phyloP scores from a whole-genome alignment of 2,888 invertebrate genomes.

The Melanotus villosus region DNA sequence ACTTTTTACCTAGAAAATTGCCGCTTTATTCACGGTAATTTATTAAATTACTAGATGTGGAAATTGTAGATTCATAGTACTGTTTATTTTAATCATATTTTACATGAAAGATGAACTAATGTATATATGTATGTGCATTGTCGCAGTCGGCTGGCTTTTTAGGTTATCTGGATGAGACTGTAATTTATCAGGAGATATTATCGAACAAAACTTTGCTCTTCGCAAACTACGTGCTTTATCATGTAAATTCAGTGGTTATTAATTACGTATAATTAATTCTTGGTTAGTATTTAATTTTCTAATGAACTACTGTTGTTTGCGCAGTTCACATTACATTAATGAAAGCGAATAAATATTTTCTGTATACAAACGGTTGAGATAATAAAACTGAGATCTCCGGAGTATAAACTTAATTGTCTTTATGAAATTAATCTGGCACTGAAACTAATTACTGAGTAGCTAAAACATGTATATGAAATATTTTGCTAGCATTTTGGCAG shows the following conservation, averaged over 20 bases:
- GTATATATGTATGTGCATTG: slow-evolving; percentile 17
- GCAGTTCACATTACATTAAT: neutral
- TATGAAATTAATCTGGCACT: no score
- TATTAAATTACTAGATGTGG: slow-evolving; percentile 8
- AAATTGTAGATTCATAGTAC: neutral
- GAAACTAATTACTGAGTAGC: no score
- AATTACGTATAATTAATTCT: slow-evolving; percentile 14
- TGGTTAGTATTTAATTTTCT: slow-evolving; percentile 20
- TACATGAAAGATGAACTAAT: slow-evolving; percentile 16
- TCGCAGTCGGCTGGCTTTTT: slow-evolving; percentile 25
- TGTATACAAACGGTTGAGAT: no score
- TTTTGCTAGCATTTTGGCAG: no score
- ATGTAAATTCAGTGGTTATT: slow-evolving; percentile 18
- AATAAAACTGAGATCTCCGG: no score
- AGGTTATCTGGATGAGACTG: slow-evolving; percentile 21
- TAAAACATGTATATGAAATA: no score
- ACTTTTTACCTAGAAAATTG: slow-evolving; percentile 8
- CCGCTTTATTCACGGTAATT: neutral
- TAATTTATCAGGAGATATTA: slow-evolving; percentile 17
- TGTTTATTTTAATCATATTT: slow-evolving; percentile 20
- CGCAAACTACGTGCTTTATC: slow-evolving; percentile 23
- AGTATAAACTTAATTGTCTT: no score
- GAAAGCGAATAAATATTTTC: neutral
- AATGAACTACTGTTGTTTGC: slow-evolving; percentile 12
- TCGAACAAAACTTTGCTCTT: slow-evolving; percentile 21